Conservation (phyloP, 2,113 vertebrate genomes). For the Heterotilapia buettikoferi region DNA sequence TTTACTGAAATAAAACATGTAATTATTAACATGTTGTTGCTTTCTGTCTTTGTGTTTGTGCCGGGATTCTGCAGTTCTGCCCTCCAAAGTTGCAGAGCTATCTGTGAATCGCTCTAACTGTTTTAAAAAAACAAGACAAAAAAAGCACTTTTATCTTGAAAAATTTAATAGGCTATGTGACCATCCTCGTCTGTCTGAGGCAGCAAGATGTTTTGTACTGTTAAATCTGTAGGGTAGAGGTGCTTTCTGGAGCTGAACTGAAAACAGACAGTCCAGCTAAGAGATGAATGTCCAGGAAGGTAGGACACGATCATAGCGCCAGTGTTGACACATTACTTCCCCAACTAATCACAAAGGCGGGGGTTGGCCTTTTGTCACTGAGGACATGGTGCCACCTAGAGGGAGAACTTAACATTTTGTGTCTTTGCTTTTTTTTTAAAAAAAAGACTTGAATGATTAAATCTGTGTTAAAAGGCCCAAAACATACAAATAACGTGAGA, state of each 20-base stretch:
- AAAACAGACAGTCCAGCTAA: not conserved
- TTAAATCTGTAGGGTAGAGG: not conserved
- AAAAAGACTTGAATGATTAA: not conserved
- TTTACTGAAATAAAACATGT: slow-evolving; percentile 71
- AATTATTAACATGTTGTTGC: slow-evolving; percentile 55
- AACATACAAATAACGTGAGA: not conserved
- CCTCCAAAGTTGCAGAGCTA: not conserved
- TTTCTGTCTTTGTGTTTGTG: not conserved
- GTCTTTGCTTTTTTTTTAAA: not conserved
- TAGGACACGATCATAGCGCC: not conserved
- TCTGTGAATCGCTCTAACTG: not conserved
- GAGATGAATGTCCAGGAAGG: not conserved
- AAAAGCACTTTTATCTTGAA: not conserved
- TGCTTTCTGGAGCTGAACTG: not conserved
- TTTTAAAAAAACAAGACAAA: not conserved
- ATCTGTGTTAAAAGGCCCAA: not conserved
- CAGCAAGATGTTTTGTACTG: not conserved
- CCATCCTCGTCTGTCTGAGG: not conserved
- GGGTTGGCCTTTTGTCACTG: slow-evolving; percentile 23
- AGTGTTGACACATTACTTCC: not conserved
- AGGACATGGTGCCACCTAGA: slow-evolving; percentile 66
- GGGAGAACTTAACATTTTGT: slow-evolving; percentile 12
- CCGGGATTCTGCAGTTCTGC: not conserved
- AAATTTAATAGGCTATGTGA: not conserved
- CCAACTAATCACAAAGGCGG: not conserved